Percentiles rank a stretch among this genome's conserved stretches.
phyloP scores from a whole-genome alignment of 2,113 vertebrate genomes.

The Spea bombifrons region DNA sequence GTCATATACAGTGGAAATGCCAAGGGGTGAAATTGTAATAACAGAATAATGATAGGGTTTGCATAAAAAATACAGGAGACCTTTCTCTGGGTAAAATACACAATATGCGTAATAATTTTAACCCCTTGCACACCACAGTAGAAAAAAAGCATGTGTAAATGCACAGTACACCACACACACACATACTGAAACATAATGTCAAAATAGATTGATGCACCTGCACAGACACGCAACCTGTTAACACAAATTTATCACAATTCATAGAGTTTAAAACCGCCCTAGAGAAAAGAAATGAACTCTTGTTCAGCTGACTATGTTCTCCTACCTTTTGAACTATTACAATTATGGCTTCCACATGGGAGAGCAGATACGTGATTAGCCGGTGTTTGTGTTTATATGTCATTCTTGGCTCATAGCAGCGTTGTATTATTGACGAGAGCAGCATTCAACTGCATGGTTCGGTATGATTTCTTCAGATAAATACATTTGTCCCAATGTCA shows the following conservation, averaged over 20 bases:
- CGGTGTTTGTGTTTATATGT: constrained; percentile 35
- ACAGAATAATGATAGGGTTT: constrained; percentile 21
- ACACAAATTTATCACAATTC: not conserved
- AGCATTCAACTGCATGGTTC: constrained; percentile 14
- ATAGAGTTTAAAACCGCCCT: not conserved
- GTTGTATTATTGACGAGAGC: constrained; percentile 22
- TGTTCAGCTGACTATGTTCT: not conserved
- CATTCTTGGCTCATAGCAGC: constrained; percentile 21
- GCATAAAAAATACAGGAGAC: constrained; percentile 6
- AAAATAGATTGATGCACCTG: not conserved
- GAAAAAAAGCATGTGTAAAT: no score
- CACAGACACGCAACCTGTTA: constrained; percentile 1
- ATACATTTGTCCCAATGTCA: constrained; percentile 11
- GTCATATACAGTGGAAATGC: constrained; percentile 38
- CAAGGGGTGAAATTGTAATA: constrained; percentile 30
- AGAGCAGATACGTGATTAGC: constrained; percentile 26
- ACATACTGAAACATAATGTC: not conserved
- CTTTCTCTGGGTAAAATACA: constrained; percentile 17
- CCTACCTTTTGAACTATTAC: not conserved
- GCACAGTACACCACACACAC: not conserved
- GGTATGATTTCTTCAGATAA: constrained; percentile 2
- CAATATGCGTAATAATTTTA: not conserved
- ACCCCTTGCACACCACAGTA: constrained; percentile 1
- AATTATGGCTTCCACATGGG: constrained; percentile 34
- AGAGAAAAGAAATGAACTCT: not conserved